phyloP scores from a whole-genome alignment of 2,113 vertebrate genomes.

The Hippocampus zosterae region DNA sequence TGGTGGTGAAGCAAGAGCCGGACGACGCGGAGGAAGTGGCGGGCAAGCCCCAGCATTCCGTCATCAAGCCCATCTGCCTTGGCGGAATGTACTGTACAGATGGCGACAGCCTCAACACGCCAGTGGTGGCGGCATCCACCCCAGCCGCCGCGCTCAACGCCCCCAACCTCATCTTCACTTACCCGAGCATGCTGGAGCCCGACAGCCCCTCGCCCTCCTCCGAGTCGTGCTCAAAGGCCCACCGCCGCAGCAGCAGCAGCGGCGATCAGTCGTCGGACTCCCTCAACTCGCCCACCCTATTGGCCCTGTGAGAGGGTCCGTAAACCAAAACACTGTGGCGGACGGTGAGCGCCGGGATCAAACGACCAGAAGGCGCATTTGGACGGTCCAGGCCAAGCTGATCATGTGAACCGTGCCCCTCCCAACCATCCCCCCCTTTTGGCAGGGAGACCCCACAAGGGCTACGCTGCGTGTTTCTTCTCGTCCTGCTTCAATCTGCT shows the following conservation, averaged over 20 bases:
- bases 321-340: slow-evolving; percentile 48
- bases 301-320: slow-evolving; percentile 83
- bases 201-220: slow-evolving; percentile 93
- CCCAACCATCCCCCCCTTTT: slow-evolving; percentile 18
- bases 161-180: slow-evolving; percentile 96
- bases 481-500: slow-evolving; percentile 53
- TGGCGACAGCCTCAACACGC: slow-evolving; percentile 96
- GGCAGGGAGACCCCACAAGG: slow-evolving; percentile 67
- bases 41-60: slow-evolving; percentile 85
- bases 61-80: slow-evolving; percentile 97
- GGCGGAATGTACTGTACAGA: slow-evolving; percentile 83
- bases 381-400: slow-evolving; percentile 38
- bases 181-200: slow-evolving; percentile 92
- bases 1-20: slow-evolving; percentile 94
- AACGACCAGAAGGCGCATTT: slow-evolving; percentile 48
- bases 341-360: slow-evolving; percentile 26
- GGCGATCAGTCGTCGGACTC: slow-evolving; percentile 99
- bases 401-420: slow-evolving; percentile 43
- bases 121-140: slow-evolving; percentile 92
- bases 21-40: slow-evolving; percentile 72
- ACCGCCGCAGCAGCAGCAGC: slow-evolving; percentile 98
- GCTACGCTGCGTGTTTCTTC: slow-evolving; percentile 65
- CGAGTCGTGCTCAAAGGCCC: slow-evolving; percentile 97
- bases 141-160: slow-evolving; percentile 88
- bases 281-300: slow-evolving; percentile 96